phyloP scores from a whole-genome alignment of 2,888 invertebrate species.

The Heliconius ismenius region DNA sequence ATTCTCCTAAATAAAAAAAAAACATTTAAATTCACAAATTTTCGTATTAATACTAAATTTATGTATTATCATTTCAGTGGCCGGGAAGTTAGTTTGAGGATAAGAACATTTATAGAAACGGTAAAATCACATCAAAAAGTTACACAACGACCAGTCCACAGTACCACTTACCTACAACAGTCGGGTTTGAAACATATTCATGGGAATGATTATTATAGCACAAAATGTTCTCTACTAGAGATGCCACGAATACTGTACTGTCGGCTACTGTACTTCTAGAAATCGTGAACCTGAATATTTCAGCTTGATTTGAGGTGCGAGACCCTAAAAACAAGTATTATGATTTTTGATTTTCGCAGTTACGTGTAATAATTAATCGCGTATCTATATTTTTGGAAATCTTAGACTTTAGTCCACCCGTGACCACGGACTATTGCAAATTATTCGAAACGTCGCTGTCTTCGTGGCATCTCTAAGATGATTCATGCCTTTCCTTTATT shows the following conservation, averaged over 20 bases:
- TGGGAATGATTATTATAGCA: conserved; percentile 19
- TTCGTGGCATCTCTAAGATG: background rate
- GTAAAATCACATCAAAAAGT: conserved; percentile 59
- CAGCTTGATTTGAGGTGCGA: too few species aligned
- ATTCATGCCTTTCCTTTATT: background rate
- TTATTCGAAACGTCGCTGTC: too few species aligned
- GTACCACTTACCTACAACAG: conserved; percentile 41
- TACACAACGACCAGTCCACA: conserved; percentile 50
- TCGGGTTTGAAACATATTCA: conserved; percentile 13
- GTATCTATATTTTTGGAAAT: too few species aligned
- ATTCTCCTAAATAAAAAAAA: background rate
- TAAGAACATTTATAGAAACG: conserved; percentile 48
- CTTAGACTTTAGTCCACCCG: too few species aligned
- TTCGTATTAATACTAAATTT: background rate
- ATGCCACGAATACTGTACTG: too few species aligned
- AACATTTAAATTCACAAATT: conserved; percentile 8
- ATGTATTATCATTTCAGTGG: conserved; percentile 7
- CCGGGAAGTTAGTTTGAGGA: conserved; percentile 7
- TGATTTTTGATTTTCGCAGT: too few species aligned
- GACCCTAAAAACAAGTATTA: too few species aligned
- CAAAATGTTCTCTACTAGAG: background rate
- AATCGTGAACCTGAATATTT: too few species aligned
- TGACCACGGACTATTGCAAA: too few species aligned
- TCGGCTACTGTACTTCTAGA: too few species aligned
- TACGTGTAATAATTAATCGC: too few species aligned